These are phyloP conservation scores for Eulimnadia texana DNA, from an alignment of 1,140 invertebrate species.

Conservation along the genomic window DNA sequence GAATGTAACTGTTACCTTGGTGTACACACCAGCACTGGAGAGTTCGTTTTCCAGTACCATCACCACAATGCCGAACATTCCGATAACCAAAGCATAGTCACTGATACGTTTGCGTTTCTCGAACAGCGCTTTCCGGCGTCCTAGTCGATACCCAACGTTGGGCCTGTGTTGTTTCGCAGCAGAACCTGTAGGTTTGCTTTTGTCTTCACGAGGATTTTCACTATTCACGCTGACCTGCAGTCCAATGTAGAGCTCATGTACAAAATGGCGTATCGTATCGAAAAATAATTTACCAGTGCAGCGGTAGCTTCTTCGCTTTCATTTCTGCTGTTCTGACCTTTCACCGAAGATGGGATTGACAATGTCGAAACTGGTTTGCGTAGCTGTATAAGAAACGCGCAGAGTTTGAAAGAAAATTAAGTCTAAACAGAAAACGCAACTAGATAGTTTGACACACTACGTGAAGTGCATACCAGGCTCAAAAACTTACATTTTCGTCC, in stretches of 20 bases:
- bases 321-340: constrained; percentile 40
- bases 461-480: too few species aligned
- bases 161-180: constrained; percentile 56
- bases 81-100: constrained; percentile 95
- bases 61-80: constrained; percentile 94
- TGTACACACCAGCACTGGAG: constrained; percentile 81
- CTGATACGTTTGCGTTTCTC: constrained; percentile 95
- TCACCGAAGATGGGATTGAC: constrained; percentile 85
- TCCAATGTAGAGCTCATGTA: too few species aligned
- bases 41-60: constrained; percentile 99
- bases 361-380: constrained; percentile 92
- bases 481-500: too few species aligned
- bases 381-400: constrained; percentile 42
- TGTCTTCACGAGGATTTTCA: constrained; percentile 69
- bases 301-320: constrained; percentile 56
- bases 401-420: background rate
- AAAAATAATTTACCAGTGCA: constrained; percentile 36
- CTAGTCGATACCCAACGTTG: constrained; percentile 91
- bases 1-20: constrained; percentile 48
- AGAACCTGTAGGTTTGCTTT: background rate
- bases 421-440: background rate
- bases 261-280: too few species aligned
- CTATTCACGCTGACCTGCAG: constrained; percentile 54
- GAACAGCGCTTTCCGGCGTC: constrained; percentile 88
- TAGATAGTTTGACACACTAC: background rate